phyloP scores from a whole-genome alignment of 2,113 vertebrate species.

The Neolamprologus sp. region DNA sequence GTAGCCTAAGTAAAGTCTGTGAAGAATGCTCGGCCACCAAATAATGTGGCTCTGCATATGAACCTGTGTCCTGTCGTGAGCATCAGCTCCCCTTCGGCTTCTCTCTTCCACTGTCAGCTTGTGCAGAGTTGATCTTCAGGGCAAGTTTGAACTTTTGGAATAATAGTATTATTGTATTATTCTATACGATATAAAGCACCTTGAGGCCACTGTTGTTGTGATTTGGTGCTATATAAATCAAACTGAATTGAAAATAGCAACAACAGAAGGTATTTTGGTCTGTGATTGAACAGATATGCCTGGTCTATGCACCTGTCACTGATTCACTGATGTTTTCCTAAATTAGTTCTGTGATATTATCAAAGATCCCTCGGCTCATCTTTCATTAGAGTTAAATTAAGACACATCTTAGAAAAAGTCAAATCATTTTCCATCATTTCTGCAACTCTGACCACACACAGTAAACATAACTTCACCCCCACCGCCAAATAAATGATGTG shows the following conservation, averaged over 20 bases:
- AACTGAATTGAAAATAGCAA: not conserved
- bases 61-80: not conserved
- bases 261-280: not conserved
- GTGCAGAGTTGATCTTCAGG: not conserved
- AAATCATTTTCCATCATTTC: not conserved
- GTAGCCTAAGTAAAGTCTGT: not conserved
- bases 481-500: not conserved
- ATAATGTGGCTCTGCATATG: not conserved
- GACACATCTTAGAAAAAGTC: not conserved
- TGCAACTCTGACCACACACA: not conserved
- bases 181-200: accelerated
- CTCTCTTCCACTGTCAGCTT: not conserved
- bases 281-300: not conserved
- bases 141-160: not conserved
- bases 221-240: not conserved
- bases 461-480: not conserved
- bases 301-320: not conserved
- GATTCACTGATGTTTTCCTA: not conserved
- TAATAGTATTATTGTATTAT: not conserved
- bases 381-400: not conserved
- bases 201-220: not conserved
- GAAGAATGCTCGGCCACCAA: not conserved
- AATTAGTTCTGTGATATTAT: accelerated
- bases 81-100: not conserved
- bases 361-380: not conserved